Conservation (phyloP, 2,888 invertebrate species). For the Cosmopolites sordidus region DNA sequence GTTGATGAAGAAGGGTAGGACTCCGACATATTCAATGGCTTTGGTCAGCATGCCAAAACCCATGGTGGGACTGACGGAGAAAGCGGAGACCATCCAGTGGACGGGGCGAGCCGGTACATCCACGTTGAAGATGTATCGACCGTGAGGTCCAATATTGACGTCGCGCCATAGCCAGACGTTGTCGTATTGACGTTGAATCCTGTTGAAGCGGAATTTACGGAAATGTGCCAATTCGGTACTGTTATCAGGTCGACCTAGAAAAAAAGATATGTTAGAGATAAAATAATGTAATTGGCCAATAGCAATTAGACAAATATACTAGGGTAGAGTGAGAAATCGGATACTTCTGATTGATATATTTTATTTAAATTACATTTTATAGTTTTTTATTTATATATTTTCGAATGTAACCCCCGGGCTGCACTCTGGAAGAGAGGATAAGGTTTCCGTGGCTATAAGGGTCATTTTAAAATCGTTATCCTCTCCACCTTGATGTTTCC, state of each 20-base stretch:
- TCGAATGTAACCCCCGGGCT: no score
- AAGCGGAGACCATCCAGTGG: conserved; percentile 90
- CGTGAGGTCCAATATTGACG: conserved; percentile 88
- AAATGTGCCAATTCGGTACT: conserved; percentile 67
- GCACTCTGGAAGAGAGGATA: no score
- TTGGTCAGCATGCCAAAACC: conserved; percentile 84
- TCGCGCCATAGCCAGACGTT: conserved; percentile 96
- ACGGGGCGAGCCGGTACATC: conserved; percentile 81
- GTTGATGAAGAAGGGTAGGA: conserved; percentile 90
- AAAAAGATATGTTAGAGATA: conserved; percentile 4
- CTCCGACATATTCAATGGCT: conserved; percentile 82
- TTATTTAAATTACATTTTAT: no score
- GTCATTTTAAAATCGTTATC: no score
- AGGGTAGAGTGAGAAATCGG: no score
- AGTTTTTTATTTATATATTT: no score
- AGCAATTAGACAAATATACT: no score
- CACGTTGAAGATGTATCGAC: conserved; percentile 79
- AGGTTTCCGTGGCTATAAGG: no score
- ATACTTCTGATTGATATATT: no score
- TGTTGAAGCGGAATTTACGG: conserved; percentile 80
- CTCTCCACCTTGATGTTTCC: no score
- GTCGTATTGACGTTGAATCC: conserved; percentile 86
- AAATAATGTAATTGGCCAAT: no score
- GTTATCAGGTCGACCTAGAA: conserved; percentile 56
- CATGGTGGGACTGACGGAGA: conserved; percentile 79